Percentiles rank a stretch among this genome's conserved stretches.
These are phyloP conservation scores for Brachyhypopomus gauderio DNA, from an alignment of 2,113 vertebrate species.

Conservation along the genomic window DNA sequence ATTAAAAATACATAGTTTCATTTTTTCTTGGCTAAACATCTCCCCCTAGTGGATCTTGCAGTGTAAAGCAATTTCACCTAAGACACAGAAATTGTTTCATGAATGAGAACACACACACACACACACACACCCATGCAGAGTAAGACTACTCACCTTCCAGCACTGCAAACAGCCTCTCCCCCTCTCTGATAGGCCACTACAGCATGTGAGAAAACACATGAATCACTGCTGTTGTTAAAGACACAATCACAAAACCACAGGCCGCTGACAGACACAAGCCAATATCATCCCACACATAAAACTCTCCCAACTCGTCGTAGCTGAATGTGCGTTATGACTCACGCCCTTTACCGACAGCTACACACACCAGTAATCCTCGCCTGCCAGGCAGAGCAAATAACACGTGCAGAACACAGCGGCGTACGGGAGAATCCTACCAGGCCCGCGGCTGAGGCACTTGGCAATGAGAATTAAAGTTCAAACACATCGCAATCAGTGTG, in stretches of 20 bases:
- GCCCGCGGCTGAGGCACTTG: constrained; percentile 2
- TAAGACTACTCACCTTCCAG: constrained; percentile 86
- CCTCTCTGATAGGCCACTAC: constrained; percentile 98
- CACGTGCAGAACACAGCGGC: background rate
- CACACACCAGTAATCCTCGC: constrained; percentile 24
- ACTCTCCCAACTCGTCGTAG: constrained; percentile 1
- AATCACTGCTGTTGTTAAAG: constrained; percentile 3
- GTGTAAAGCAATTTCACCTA: background rate
- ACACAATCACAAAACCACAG: background rate
- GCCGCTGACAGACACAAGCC: background rate
- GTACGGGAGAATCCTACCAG: background rate
- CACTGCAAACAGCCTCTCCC: constrained; percentile 95
- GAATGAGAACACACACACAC: background rate
- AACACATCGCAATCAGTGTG: constrained; percentile 28
- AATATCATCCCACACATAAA: background rate
- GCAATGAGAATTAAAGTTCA: constrained; percentile 41
- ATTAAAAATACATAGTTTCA: background rate
- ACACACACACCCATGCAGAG: background rate
- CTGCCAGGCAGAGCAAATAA: constrained; percentile 27
- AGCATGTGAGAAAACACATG: constrained; percentile 53
- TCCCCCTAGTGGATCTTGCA: constrained; percentile 75
- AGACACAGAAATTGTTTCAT: background rate
- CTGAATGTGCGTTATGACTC: constrained; percentile 27
- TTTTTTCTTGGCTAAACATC: constrained; percentile 62
- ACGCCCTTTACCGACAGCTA: constrained; percentile 13